These are phyloP conservation scores for Tenthredo mesomela DNA, from an alignment of 2,888 invertebrate genomes.

Conservation along the genomic window DNA sequence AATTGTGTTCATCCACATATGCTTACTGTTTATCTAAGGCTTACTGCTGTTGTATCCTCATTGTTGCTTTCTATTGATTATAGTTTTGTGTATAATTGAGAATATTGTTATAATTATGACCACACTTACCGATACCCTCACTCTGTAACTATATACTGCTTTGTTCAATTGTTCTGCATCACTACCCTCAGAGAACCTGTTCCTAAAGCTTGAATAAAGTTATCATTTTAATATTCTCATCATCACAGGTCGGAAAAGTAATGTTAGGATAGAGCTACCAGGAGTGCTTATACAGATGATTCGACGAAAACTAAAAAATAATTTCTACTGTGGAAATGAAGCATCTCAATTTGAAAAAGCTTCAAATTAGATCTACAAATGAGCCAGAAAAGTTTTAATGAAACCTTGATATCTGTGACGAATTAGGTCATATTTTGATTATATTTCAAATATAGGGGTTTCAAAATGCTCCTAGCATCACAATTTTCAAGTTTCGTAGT, in stretches of 20 bases:
- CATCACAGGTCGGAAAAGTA: neutral
- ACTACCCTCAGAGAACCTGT: neutral
- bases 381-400: too few relatives aligned
- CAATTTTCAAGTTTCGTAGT: too few relatives aligned
- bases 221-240: neutral
- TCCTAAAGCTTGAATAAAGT: neutral
- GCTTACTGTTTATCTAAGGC: neutral
- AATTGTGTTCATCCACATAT: neutral
- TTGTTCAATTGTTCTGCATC: too few relatives aligned
- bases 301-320: too few relatives aligned
- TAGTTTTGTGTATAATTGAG: neutral
- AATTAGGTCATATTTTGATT: too few relatives aligned
- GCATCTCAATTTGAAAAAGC: too few relatives aligned
- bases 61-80: neutral
- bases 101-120: neutral
- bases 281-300: too few relatives aligned
- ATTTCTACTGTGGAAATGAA: too few relatives aligned
- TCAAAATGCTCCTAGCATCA: too few relatives aligned
- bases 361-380: too few relatives aligned
- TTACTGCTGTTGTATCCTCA: neutral
- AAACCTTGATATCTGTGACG: too few relatives aligned
- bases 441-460: too few relatives aligned
- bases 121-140: neutral
- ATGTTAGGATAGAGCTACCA: neutral
- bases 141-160: neutral